A percentile compares a stretch with the other conserved stretches of the same genome.
These are phyloP conservation scores for Elanus axillaris DNA, from an alignment of 2,113 vertebrate genomes.

Conservation along the genomic window DNA sequence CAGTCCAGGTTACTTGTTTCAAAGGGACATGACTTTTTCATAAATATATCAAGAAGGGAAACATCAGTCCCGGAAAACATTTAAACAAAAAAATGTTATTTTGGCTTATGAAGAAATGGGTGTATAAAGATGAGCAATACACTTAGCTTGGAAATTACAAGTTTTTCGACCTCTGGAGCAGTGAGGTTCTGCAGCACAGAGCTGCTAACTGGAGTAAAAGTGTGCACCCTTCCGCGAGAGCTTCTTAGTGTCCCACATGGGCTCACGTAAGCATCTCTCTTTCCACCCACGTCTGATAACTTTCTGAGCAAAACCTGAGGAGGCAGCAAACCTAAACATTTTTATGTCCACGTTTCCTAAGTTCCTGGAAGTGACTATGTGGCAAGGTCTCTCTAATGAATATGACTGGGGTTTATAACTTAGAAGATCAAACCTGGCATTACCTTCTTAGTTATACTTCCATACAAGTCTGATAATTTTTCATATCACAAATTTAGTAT, in stretches of 20 bases:
- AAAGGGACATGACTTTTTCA: not conserved
- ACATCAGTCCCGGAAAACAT: not conserved
- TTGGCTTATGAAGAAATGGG: not conserved
- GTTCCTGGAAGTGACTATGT: not conserved
- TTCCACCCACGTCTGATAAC: not conserved
- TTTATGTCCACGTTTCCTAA: not conserved
- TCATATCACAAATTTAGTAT: not conserved
- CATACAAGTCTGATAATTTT: not conserved
- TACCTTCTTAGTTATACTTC: not conserved
- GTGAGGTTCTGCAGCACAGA: not conserved
- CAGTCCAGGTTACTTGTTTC: not conserved
- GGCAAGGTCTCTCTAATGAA: not conserved
- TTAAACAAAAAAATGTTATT: not conserved
- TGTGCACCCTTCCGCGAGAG: not conserved
- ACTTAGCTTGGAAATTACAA: not conserved
- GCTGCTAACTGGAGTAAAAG: not conserved
- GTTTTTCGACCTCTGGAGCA: not conserved
- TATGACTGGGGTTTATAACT: not conserved
- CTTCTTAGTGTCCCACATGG: not conserved
- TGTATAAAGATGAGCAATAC: not conserved
- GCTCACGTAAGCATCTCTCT: not conserved
- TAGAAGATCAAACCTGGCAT: not conserved
- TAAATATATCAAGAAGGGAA: not conserved
- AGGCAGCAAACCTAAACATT: not conserved
- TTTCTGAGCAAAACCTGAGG: not conserved